Evolutionary conservation across 1,140 invertebrate species (phyloP).

Genomic region (Antheraea mylitta): DNA sequence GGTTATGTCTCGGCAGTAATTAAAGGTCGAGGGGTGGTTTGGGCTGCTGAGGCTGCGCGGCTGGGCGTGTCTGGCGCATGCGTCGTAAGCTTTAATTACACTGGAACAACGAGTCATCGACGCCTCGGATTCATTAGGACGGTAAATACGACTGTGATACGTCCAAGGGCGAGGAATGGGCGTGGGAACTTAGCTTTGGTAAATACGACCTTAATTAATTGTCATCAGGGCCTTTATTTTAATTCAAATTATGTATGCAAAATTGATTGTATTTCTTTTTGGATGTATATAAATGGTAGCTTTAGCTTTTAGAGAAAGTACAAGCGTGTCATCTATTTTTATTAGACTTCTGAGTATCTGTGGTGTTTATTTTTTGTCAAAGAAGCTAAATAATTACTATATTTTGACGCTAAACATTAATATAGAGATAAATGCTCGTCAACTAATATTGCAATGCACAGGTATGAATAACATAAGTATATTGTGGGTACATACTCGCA

Average conservation of each 20-base stretch:
- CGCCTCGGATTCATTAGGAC: slow-evolving; percentile 68
- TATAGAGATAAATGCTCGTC: too few species aligned
- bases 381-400: too few species aligned
- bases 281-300: too few species aligned
- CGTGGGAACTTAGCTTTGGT: slow-evolving; percentile 12
- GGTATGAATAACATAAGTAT: too few species aligned
- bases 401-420: too few species aligned
- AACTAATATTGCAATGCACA: too few species aligned
- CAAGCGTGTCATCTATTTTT: too few species aligned
- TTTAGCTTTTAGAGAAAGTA: too few species aligned
- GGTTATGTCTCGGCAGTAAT: slow-evolving; percentile 76
- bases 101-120: slow-evolving; percentile 60
- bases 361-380: too few species aligned
- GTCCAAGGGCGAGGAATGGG: slow-evolving; percentile 15
- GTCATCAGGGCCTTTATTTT: slow-evolving; percentile 6
- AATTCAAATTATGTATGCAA: neutral
- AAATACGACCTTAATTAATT: slow-evolving; percentile 31
- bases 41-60: slow-evolving; percentile 50
- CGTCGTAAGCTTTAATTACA: slow-evolving; percentile 66
- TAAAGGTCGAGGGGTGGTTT: slow-evolving; percentile 50
- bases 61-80: slow-evolving; percentile 70
- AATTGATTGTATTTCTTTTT: too few species aligned
- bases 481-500: too few species aligned
- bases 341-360: too few species aligned
- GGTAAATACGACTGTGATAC: slow-evolving; percentile 15